These are phyloP conservation scores for Misgurnus mizolepis DNA, from an alignment of 2,113 vertebrate species.

Conservation along the genomic window DNA sequence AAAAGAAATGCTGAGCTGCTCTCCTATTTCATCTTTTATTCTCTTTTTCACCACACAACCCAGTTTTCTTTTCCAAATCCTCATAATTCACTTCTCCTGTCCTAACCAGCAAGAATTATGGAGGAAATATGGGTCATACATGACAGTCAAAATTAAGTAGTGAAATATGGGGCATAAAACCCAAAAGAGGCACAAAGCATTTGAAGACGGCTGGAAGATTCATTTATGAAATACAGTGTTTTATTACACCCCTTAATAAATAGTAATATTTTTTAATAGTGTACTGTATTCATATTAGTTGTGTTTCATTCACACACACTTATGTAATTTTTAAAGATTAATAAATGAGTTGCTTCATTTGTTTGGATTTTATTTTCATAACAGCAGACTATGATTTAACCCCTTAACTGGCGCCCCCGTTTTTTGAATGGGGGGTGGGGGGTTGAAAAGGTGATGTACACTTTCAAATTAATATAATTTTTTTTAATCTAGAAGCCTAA, in stretches of 20 bases:
- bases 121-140: slow-evolving; percentile 29
- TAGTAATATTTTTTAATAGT: too few relatives aligned
- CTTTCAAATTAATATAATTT: too few relatives aligned
- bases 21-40: slow-evolving; percentile 39
- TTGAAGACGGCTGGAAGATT: background rate
- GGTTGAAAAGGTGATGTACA: too few relatives aligned
- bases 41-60: slow-evolving; percentile 2
- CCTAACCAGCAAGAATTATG: slow-evolving; percentile 28
- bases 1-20: slow-evolving; percentile 65
- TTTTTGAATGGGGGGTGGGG: too few relatives aligned
- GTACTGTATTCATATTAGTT: too few relatives aligned
- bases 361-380: background rate
- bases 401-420: too few relatives aligned
- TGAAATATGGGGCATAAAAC: slow-evolving; percentile 28
- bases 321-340: background rate
- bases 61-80: background rate
- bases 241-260: too few relatives aligned
- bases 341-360: background rate
- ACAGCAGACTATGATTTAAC: too few relatives aligned
- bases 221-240: background rate
- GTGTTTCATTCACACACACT: slow-evolving; percentile 2
- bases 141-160: slow-evolving; percentile 6
- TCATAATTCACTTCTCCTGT: slow-evolving; percentile 19
- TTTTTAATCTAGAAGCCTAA: too few relatives aligned
- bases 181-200: background rate